phyloP scores from a whole-genome alignment of 2,113 vertebrate genomes.

The Otis tarda region DNA sequence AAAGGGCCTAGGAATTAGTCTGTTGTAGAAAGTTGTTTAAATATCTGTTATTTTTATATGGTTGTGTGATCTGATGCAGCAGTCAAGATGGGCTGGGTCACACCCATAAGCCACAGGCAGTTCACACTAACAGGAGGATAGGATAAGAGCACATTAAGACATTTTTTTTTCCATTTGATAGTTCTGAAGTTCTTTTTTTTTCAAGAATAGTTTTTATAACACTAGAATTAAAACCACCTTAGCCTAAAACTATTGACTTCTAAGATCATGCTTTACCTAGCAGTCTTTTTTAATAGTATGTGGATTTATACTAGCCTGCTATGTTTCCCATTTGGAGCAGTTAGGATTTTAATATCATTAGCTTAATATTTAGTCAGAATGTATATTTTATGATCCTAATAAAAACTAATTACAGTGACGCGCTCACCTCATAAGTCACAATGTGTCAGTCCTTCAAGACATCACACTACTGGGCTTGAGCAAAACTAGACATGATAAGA shows the following conservation, averaged over 20 bases:
- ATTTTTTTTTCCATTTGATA: background rate
- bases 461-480: background rate
- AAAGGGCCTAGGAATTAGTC: background rate
- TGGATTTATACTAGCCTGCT: background rate
- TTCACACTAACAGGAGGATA: background rate
- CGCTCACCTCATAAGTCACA: background rate
- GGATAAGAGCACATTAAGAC: background rate
- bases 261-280: background rate
- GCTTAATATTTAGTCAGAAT: constrained; percentile 12
- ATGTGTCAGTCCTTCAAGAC: background rate
- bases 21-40: background rate
- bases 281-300: background rate
- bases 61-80: background rate
- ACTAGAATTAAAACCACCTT: background rate
- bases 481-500: background rate
- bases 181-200: background rate
- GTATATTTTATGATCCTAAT: constrained; percentile 7
- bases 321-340: background rate
- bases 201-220: background rate
- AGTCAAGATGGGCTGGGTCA: background rate
- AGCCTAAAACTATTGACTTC: background rate
- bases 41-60: background rate
- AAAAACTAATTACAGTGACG: constrained; percentile 8
- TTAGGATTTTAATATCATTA: constrained; percentile 8
- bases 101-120: background rate